Percentiles rank a stretch among this genome's conserved stretches.
Conservation (phyloP, 1,140 invertebrate species). For the Drosophila baimaii region DNA sequence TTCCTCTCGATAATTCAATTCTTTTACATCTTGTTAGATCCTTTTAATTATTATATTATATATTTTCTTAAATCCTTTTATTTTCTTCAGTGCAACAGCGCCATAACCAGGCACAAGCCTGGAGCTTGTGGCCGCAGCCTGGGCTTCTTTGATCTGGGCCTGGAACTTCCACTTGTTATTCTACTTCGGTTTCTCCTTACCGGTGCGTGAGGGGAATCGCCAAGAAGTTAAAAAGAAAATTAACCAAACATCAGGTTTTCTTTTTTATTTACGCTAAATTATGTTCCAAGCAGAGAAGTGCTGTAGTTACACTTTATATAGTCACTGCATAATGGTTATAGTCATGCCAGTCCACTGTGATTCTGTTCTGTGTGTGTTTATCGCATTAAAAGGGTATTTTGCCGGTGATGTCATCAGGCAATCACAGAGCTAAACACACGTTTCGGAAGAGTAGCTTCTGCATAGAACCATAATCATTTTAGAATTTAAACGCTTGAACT, state of each 20-base stretch:
- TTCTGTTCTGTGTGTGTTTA: neutral
- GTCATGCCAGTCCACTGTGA: conserved; percentile 26
- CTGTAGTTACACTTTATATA: conserved; percentile 53
- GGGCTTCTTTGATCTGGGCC: conserved; percentile 29
- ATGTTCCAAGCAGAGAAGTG: conserved; percentile 28
- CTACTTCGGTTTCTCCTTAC: conserved; percentile 30
- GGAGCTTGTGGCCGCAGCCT: conserved; percentile 32
- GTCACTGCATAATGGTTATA: conserved; percentile 32
- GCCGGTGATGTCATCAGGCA: conserved; percentile 26
- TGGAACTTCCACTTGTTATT: conserved; percentile 41
- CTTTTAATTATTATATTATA: too few species aligned
- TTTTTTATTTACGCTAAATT: conserved; percentile 48
- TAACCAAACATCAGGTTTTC: conserved; percentile 47
- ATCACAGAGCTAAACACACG: conserved; percentile 6
- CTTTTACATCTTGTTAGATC: too few species aligned
- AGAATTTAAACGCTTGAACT: conserved; percentile 28
- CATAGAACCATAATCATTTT: conserved; percentile 22
- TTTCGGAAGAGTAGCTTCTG: conserved; percentile 30
- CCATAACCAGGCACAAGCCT: conserved; percentile 24
- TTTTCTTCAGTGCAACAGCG: neutral
- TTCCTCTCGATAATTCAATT: too few species aligned
- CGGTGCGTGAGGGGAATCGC: conserved; percentile 40
- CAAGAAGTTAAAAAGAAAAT: conserved; percentile 46
- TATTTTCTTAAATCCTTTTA: neutral
- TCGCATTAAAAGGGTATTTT: conserved; percentile 37